These are phyloP conservation scores for Xerus inauris DNA, from an alignment of 2,113 vertebrate species.

Conservation along the genomic window DNA sequence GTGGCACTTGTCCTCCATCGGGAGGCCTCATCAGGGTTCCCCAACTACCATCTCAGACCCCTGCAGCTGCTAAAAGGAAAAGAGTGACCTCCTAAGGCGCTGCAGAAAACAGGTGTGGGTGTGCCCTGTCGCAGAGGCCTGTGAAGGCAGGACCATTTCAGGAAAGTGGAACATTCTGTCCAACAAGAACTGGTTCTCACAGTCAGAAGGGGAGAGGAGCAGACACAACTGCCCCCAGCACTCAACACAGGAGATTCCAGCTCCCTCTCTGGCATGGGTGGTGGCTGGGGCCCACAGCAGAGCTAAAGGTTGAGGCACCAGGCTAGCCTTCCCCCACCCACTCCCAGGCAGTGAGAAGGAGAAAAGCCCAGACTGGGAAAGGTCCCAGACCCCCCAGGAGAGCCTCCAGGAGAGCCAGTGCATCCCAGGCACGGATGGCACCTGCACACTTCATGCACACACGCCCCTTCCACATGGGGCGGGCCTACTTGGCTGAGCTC, in stretches of 20 bases:
- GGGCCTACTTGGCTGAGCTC: not conserved
- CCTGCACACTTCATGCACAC: not conserved
- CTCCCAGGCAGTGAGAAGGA: not conserved
- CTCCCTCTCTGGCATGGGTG: not conserved
- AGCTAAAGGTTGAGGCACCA: not conserved
- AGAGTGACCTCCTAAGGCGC: not conserved
- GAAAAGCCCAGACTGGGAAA: not conserved
- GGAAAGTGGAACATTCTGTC: rapidly evolving
- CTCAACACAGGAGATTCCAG: not conserved
- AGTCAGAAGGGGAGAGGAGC: not conserved
- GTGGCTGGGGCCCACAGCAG: not conserved
- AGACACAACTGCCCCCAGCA: not conserved
- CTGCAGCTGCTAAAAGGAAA: not conserved
- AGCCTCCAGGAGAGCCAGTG: not conserved
- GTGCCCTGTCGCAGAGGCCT: not conserved
- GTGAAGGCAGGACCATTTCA: not conserved
- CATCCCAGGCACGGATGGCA: not conserved
- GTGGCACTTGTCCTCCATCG: not conserved
- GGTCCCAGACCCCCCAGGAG: not conserved
- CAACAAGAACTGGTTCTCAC: not conserved
- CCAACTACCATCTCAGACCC: not conserved
- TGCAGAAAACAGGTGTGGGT: not conserved
- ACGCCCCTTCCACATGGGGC: no score
- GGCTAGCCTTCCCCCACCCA: not conserved
- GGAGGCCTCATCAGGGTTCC: not conserved